phyloP scores from a whole-genome alignment of 2,113 vertebrate genomes.

The Amia ocellicauda region DNA sequence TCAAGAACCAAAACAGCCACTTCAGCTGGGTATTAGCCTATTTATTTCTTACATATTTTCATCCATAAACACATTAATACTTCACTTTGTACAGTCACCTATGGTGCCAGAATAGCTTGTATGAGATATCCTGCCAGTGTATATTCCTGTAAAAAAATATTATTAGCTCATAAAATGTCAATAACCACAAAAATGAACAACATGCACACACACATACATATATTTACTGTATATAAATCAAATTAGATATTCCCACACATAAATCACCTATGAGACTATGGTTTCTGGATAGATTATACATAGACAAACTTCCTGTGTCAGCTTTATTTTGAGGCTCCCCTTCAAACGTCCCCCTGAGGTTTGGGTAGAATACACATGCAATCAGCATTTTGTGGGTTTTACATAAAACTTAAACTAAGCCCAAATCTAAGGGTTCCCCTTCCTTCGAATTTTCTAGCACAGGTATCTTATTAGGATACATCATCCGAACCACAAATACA shows the following conservation, averaged over 20 bases:
- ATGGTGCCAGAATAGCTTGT: background rate
- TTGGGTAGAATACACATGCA: background rate
- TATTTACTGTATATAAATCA: no score
- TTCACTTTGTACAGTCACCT: background rate
- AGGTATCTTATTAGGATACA: background rate
- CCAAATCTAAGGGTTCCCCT: background rate
- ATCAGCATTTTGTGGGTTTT: slow-evolving; percentile 9
- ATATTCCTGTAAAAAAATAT: background rate
- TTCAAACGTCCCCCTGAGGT: background rate
- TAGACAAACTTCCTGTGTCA: background rate
- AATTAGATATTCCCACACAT: no score
- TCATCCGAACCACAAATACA: no score
- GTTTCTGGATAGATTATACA: background rate
- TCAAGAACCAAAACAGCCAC: slow-evolving; percentile 39
- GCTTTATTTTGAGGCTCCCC: background rate
- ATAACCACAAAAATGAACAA: background rate
- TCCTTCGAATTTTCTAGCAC: background rate
- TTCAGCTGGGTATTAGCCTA: slow-evolving; percentile 40
- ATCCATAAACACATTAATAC: background rate
- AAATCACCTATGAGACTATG: background rate
- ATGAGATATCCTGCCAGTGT: background rate
- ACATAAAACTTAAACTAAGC: background rate
- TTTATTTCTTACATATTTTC: slow-evolving; percentile 19
- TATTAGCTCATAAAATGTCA: background rate
- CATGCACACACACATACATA: no score